These are phyloP conservation scores for Eupristina koningsbergeri DNA, from an alignment of 1,140 invertebrate genomes.

Conservation along the genomic window DNA sequence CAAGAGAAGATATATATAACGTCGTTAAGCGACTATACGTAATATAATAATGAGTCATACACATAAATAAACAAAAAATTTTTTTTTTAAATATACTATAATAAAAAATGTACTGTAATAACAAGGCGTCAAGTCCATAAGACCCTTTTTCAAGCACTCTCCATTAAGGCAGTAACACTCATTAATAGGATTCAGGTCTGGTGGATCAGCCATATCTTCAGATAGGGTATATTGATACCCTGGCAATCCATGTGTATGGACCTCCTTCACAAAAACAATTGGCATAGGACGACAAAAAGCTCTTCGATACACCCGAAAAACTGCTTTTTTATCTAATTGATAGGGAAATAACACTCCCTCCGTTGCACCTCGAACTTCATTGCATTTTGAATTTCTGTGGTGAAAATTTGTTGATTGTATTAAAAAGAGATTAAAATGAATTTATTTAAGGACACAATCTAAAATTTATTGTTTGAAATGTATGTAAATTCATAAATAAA, in stretches of 20 bases:
- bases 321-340: conserved; percentile 72
- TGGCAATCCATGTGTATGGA: conserved; percentile 63
- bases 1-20: too few relatives aligned
- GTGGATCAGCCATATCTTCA: conserved; percentile 75
- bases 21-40: too few relatives aligned
- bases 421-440: background rate
- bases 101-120: conserved; percentile 77
- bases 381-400: conserved; percentile 73
- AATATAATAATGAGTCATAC: too few relatives aligned
- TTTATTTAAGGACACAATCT: background rate
- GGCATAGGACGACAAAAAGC: conserved; percentile 80
- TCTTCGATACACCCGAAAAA: conserved; percentile 77
- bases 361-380: conserved; percentile 73
- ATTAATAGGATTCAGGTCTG: conserved; percentile 76
- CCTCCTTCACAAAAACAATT: conserved; percentile 71
- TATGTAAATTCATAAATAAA: background rate
- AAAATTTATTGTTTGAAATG: background rate
- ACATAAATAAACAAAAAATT: too few relatives aligned
- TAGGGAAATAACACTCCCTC: conserved; percentile 78
- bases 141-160: conserved; percentile 76
- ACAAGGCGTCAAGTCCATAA: conserved; percentile 80
- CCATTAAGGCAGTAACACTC: conserved; percentile 76
- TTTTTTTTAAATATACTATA: too few relatives aligned
- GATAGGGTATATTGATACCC: conserved; percentile 72
- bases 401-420: background rate